phyloP scores from a whole-genome alignment of 2,797 vertebrate species.

The Rhinatrema bivittatum region DNA sequence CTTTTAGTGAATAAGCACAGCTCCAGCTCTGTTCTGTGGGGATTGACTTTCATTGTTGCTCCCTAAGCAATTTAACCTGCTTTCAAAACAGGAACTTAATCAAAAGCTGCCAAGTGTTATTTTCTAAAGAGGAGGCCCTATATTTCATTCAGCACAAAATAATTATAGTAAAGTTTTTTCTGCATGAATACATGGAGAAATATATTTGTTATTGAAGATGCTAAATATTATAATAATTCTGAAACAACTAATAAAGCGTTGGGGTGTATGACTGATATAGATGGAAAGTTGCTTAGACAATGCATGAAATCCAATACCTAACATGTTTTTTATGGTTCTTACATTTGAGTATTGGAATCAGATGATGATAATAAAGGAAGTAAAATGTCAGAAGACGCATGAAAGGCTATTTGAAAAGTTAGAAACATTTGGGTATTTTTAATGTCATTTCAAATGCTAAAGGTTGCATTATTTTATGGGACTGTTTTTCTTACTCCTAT shows the following conservation, averaged over 20 bases:
- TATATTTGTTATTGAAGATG: conserved; percentile 23
- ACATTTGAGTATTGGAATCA: conserved; percentile 2
- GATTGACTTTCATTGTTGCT: conserved; percentile 33
- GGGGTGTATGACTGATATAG: conserved; percentile 3
- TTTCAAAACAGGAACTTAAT: conserved; percentile 30
- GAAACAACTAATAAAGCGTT: conserved; percentile 11
- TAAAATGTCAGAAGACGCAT: background rate
- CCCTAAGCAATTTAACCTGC: conserved; percentile 21
- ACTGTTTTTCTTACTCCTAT: background rate
- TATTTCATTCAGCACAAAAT: conserved; percentile 21
- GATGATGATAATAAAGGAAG: background rate
- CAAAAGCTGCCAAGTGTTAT: conserved; percentile 22
- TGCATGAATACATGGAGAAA: conserved; percentile 19
- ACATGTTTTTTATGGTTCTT: background rate
- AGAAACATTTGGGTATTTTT: background rate
- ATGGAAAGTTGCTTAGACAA: conserved; percentile 11
- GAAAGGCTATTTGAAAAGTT: conserved; percentile 5
- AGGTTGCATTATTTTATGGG: background rate
- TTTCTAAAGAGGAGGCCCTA: conserved; percentile 12
- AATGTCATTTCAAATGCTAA: background rate
- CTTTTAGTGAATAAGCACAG: conserved; percentile 28
- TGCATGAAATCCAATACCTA: conserved; percentile 9
- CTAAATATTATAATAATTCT: conserved; percentile 25
- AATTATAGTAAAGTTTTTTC: conserved; percentile 28
- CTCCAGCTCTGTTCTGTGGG: conserved; percentile 1